Base-by-base conservation (phyloP, 2,888 invertebrate genomes). In the Margaritifera margaritifera region DNA sequence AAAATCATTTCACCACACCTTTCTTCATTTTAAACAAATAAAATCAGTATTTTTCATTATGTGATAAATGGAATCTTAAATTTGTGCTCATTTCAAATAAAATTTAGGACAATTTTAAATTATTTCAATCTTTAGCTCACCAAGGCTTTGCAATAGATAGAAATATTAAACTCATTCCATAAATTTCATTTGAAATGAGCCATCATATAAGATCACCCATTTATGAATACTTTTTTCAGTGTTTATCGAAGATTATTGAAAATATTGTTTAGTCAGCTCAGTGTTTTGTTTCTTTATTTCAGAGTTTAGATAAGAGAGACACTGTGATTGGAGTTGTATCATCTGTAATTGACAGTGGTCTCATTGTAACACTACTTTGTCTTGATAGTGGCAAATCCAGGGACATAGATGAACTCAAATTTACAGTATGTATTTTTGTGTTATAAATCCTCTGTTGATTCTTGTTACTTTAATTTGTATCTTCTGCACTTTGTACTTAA, bases 391-490 rank as follows among this genome's bases (percentile, higher is more conserved):
- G 93, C 65, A 93, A 93, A 78, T 93, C 94, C 60, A 92, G 95
- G 89, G 94, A 95, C 90, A 93, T 96, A 63, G 94, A 95, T 65
- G 96, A 97, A 90, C 93, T 96, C 79, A 94, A 94, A 89, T 93
- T 97, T 70, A 95, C 95, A 93, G 96, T 96, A 91, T 87, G 86
- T 76, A 27, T 27, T 25, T 22, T 54, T 3, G 19, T 15, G 42
- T 42, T 42, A 42, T 42, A 15, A 19, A 18, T 20, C 58, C 42
- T 27, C 3, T 8, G 22, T 66, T 66, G 11, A 24, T 42, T 55
- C 54, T 15, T 20, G 20, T 19, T 57, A n/a, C 19, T 18, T n/a
- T 62, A 15, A 19, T n/a, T 22, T 31, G 0, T 60, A 5, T 27
- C 8, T 0, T 11, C 18, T 60, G 6, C 31, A 55, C 19, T 22